These are phyloP conservation scores for Notoglanidium macrostoma DNA, from an alignment of 2,797 vertebrate species.

Conservation along the genomic window DNA sequence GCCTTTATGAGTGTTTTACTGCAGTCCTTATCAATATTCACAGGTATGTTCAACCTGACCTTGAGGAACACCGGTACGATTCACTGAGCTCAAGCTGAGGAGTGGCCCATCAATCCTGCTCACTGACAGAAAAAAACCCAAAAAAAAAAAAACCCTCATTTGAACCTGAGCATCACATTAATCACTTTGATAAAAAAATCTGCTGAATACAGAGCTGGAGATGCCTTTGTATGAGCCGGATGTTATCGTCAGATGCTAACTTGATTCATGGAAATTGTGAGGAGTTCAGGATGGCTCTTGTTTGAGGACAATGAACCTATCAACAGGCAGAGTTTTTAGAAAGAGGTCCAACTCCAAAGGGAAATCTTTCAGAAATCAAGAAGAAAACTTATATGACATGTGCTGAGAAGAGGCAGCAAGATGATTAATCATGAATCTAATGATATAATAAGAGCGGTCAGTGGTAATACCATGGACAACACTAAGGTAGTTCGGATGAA, in stretches of 20 bases:
- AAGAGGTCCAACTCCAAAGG: background rate
- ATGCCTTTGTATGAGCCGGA: conserved; percentile 10
- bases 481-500: background rate
- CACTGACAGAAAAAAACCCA: conserved; percentile 34
- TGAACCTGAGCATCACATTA: conserved; percentile 40
- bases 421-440: background rate
- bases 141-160: conserved; percentile 28
- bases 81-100: background rate
- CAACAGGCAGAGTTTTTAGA: background rate
- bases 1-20: background rate
- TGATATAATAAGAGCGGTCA: background rate
- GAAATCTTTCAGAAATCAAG: background rate
- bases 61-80: conserved; percentile 17
- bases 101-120: conserved; percentile 31
- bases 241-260: background rate
- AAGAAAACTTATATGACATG: background rate
- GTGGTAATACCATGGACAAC: background rate
- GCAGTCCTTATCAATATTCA: conserved; percentile 39
- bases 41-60: conserved; percentile 6
- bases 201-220: conserved; percentile 36
- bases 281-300: background rate
- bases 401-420: background rate
- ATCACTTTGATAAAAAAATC: conserved; percentile 47
- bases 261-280: conserved; percentile 2
- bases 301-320: background rate